Base-by-base conservation (phyloP, 2,113 vertebrate genomes). In the Gnathonemus echidnorhynchus region DNA sequence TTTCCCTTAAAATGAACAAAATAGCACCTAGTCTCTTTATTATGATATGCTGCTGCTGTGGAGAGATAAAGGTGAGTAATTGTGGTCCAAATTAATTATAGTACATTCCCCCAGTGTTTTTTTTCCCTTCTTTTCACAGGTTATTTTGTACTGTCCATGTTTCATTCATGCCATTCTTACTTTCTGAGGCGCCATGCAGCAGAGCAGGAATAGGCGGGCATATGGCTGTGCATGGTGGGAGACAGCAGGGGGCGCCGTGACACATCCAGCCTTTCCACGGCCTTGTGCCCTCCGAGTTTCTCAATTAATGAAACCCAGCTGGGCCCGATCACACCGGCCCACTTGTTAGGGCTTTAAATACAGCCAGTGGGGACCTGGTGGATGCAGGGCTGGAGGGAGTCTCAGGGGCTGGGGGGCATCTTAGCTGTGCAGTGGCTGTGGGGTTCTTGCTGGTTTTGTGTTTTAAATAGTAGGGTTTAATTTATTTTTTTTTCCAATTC, bases 51-150 rank as follows among this genome's bases (percentile, higher is more conserved):
- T 90, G 89, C 88, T 88, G 87, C 45, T 62, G 90, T 87, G 42
- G 11, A 42, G 90, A 89, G 90, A 92, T 91, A 91, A 92, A 91
- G 49, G 50, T 88, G 88, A 92, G 91, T 91, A 87, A 52, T 87
- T 90, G 53, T 91, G 89, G 89, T 88, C 88, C 91, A 87, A 91
- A 92, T 92, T 92, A 92, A 94, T 94, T 92, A 91, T 92, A 92
- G 62, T 91, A 91, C 89, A 93, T 90, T 92, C 92, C 88, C 85
- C 90, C 53, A 70, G 80, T 48, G 35, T 46, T 88, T 88, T 89
- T 89, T 27, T 88, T 70, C 10, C 45, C 10, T 70, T 31, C 3
- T 31, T 31, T 90, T 83, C 35, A 66, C 88, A 88, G 89, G 87
- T 90, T 90, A 88, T 87, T 88, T 91, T 45, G 92, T 92, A 87